Conservation (phyloP, 2,113 vertebrate species). For the Toxotes chatareus region DNA sequence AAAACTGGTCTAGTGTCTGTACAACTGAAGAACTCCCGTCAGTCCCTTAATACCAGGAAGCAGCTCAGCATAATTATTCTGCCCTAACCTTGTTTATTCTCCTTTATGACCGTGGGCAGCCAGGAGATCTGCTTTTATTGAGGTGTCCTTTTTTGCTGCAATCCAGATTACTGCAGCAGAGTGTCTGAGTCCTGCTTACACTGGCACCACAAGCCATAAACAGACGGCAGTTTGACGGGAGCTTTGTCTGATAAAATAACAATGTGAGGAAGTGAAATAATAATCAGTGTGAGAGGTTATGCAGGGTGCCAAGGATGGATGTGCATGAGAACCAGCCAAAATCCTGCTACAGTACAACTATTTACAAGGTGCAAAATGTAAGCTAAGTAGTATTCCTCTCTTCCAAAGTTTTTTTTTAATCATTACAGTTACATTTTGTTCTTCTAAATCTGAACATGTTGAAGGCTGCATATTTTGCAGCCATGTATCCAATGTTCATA, state of each 20-base stretch:
- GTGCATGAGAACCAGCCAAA: slow-evolving; percentile 26
- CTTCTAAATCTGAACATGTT: background rate
- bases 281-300: slow-evolving; percentile 65
- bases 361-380: background rate
- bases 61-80: slow-evolving; percentile 70
- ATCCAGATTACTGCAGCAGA: slow-evolving; percentile 70
- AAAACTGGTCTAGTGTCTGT: slow-evolving; percentile 44
- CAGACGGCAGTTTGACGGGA: slow-evolving; percentile 61
- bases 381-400: too few species aligned
- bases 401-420: background rate
- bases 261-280: slow-evolving; percentile 68
- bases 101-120: slow-evolving; percentile 70
- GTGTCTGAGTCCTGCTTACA: slow-evolving; percentile 68
- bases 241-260: slow-evolving; percentile 63
- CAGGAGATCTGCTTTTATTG: slow-evolving; percentile 79
- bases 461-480: background rate
- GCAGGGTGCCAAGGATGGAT: slow-evolving; percentile 39
- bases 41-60: slow-evolving; percentile 75
- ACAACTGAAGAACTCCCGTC: slow-evolving; percentile 52
- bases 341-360: background rate
- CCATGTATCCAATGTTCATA: background rate
- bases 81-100: slow-evolving; percentile 75
- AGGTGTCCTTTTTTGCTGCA: slow-evolving; percentile 60
- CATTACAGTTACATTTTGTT: background rate
- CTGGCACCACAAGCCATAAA: slow-evolving; percentile 74